These are phyloP conservation scores for Epizoanthus scotinus DNA, from an alignment of 92 coral and sea anemone genomes.

Conservation along the genomic window DNA sequence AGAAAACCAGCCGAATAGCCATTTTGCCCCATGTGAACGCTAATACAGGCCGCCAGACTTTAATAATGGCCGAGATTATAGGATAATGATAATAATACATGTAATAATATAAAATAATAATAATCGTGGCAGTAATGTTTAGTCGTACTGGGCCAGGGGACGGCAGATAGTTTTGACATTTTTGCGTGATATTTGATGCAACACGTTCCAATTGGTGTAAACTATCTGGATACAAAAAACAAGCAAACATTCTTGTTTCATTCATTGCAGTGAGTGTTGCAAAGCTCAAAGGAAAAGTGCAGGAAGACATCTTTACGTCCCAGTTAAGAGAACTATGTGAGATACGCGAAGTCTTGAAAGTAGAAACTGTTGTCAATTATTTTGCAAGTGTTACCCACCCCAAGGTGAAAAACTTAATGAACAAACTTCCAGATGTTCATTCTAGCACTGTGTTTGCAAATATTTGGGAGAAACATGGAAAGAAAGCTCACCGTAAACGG, in stretches of 20 bases:
- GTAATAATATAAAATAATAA: no score
- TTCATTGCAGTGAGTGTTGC: constrained; percentile 17
- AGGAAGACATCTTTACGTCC: constrained; percentile 9
- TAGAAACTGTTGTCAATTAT: constrained; percentile 18
- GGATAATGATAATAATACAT: no score
- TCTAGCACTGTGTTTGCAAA: constrained; percentile 56
- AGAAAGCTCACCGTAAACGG: constrained; percentile 46
- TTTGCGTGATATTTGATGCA: no score
- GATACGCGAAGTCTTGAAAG: constrained; percentile 29
- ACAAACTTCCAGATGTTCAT: constrained; percentile 38
- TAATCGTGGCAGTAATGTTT: no score
- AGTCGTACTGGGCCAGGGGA: no score
- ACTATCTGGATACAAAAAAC: no score
- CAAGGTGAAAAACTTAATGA: constrained; percentile 23
- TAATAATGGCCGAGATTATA: no score
- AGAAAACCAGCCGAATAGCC: no score
- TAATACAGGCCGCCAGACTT: no score
- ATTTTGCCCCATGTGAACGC: no score
- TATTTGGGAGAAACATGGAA: constrained; percentile 63
- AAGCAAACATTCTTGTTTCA: neutral
- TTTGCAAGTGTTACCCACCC: constrained; percentile 46
- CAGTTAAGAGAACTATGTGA: constrained; percentile 52
- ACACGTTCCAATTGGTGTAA: no score
- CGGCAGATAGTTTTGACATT: no score
- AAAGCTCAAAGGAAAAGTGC: constrained; percentile 20